These are phyloP conservation scores for Sitobion miscanthi DNA, from an alignment of 1,140 invertebrate genomes.

Conservation along the genomic window DNA sequence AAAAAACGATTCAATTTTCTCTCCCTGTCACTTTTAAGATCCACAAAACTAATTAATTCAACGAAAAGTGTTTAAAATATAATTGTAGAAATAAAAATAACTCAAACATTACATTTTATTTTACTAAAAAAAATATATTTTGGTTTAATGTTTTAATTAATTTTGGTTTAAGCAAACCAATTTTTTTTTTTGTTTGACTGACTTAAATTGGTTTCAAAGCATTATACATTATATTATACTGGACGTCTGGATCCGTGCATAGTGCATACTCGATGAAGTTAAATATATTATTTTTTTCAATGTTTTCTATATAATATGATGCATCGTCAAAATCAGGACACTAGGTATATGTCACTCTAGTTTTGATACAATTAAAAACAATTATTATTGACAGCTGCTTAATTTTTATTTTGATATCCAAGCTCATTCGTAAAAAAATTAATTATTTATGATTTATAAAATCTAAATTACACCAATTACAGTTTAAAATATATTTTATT, in stretches of 20 bases:
- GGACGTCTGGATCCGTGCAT: background rate
- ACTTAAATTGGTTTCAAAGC: background rate
- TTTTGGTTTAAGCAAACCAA: background rate
- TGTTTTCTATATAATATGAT: too few species aligned
- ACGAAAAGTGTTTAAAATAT: background rate
- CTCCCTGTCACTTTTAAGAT: background rate
- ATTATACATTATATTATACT: background rate
- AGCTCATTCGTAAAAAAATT: background rate
- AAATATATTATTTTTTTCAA: background rate
- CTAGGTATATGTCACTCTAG: background rate
- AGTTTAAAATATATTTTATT: background rate
- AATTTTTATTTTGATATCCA: background rate
- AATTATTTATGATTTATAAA: background rate
- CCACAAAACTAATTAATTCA: background rate
- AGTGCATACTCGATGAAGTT: background rate
- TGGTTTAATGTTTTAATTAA: background rate
- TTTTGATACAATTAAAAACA: background rate
- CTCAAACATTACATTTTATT: background rate
- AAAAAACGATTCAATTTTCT: slow-evolving; percentile 44
- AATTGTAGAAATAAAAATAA: background rate
- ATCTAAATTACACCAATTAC: background rate
- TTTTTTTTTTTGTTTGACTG: background rate
- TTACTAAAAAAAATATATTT: background rate
- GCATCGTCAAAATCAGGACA: too few species aligned
- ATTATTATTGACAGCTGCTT: background rate